Evolutionary conservation across 2,888 invertebrate species (phyloP).

Genomic region (Meteorus cinctellus): DNA sequence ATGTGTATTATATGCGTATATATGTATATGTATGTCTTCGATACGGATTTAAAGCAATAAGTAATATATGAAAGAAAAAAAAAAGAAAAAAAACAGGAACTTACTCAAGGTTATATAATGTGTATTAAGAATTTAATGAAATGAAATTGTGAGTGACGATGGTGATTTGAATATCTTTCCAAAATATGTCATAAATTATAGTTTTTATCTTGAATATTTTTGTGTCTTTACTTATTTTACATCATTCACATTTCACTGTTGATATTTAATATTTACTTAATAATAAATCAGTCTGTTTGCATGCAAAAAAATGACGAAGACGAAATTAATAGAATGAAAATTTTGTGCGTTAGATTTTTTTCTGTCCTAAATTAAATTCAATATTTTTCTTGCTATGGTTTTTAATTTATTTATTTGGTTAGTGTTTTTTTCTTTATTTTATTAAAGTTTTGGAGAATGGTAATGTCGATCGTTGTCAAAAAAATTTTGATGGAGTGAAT

Average conservation of each 20-base stretch:
- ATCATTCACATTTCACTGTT: not conserved
- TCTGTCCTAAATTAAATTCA: not conserved
- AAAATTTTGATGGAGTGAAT: not conserved
- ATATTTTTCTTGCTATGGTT: not conserved
- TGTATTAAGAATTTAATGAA: slow-evolving; percentile 48
- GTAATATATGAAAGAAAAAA: slow-evolving; percentile 55
- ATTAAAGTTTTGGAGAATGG: not conserved
- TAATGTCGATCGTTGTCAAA: not conserved
- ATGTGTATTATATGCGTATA: not conserved
- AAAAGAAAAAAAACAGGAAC: slow-evolving; percentile 50
- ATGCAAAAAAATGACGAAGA: not conserved
- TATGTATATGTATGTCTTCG: slow-evolving; percentile 56
- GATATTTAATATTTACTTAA: not conserved
- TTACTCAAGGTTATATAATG: slow-evolving; percentile 50
- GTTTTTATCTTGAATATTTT: slow-evolving; percentile 10
- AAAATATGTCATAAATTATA: slow-evolving; percentile 21
- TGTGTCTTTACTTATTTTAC: slow-evolving; percentile 19
- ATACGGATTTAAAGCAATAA: slow-evolving; percentile 73
- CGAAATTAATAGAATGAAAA: too few relatives aligned
- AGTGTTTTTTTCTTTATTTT: not conserved
- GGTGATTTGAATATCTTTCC: slow-evolving; percentile 1
- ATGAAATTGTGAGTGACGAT: slow-evolving; percentile 29
- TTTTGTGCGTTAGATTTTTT: too few relatives aligned
- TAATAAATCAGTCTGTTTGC: slow-evolving; percentile 3
- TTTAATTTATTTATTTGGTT: not conserved